Percentiles rank a stretch among this genome's conserved stretches.
Evolutionary conservation across 2,113 vertebrate genomes (phyloP).

Genomic region (Chaetura pelagica): DNA sequence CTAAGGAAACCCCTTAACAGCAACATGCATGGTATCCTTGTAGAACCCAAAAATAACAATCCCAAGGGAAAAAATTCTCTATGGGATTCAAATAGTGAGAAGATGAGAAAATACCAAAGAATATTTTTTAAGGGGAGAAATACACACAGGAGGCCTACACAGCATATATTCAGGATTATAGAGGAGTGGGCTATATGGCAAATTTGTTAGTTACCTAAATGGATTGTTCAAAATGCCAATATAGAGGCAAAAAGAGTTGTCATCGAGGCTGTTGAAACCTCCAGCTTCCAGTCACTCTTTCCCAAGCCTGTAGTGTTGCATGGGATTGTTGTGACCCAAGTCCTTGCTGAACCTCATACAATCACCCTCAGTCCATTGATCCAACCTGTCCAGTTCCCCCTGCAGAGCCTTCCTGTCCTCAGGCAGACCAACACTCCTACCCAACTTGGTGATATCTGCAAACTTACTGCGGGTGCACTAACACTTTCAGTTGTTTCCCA

Average conservation of each 20-base stretch:
- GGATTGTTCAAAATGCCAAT: neutral
- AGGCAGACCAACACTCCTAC: neutral
- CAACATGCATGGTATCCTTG: neutral
- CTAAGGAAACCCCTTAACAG: neutral
- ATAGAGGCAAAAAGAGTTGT: neutral
- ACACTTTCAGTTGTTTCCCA: neutral
- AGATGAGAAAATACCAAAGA: neutral
- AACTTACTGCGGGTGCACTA: neutral
- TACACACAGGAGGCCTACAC: neutral
- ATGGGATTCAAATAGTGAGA: neutral
- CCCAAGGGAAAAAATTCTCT: neutral
- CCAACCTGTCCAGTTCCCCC: neutral
- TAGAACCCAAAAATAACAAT: neutral
- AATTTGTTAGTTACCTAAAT: neutral
- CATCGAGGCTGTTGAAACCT: neutral
- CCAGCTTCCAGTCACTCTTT: neutral
- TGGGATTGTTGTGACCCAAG: neutral
- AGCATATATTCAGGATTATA: neutral
- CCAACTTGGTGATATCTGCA: neutral
- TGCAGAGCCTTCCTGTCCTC: neutral
- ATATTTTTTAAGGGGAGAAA: neutral
- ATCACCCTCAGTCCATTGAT: accelerated
- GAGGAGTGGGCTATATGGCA: neutral
- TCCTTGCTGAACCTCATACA: neutral
- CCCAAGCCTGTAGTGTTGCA: neutral